These are phyloP conservation scores for Hetaerina titia DNA, from an alignment of 2,888 invertebrate species.

Conservation along the genomic window DNA sequence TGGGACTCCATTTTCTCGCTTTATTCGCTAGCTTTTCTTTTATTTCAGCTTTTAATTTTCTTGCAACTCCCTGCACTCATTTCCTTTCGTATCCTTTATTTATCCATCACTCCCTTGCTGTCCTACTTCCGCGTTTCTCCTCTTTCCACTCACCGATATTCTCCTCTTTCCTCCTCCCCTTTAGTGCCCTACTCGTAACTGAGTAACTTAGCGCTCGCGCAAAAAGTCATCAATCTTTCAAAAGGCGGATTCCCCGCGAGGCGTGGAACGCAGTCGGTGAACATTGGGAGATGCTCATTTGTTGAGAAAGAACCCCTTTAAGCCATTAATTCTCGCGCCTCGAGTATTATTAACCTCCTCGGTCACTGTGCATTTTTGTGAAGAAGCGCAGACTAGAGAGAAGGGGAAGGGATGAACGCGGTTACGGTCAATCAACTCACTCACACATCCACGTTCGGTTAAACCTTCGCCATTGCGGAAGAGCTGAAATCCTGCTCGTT, in stretches of 20 bases:
- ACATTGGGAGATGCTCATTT: not conserved
- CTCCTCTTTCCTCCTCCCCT: not conserved
- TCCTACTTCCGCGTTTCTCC: not conserved
- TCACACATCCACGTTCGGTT: not conserved
- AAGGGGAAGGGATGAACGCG: not conserved
- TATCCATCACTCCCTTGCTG: no score
- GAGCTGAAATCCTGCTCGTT: not conserved
- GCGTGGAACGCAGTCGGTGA: not conserved
- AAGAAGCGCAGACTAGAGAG: not conserved
- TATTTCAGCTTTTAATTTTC: no score
- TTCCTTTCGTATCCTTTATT: no score
- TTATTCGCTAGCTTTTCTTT: no score
- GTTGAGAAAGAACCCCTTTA: not conserved
- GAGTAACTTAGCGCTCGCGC: constrained; percentile 18
- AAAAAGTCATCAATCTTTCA: constrained; percentile 65
- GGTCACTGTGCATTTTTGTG: constrained; percentile 33
- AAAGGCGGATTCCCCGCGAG: constrained; percentile 55
- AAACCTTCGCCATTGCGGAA: not conserved
- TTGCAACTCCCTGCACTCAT: no score
- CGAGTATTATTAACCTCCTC: constrained; percentile 18
- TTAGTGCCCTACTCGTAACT: not conserved
- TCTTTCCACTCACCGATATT: not conserved
- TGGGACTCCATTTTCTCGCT: no score
- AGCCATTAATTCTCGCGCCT: constrained; percentile 51
- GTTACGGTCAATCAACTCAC: constrained; percentile 20